phyloP scores from a whole-genome alignment of 2,797 vertebrate species.

The Cetoscarus ocellatus region DNA sequence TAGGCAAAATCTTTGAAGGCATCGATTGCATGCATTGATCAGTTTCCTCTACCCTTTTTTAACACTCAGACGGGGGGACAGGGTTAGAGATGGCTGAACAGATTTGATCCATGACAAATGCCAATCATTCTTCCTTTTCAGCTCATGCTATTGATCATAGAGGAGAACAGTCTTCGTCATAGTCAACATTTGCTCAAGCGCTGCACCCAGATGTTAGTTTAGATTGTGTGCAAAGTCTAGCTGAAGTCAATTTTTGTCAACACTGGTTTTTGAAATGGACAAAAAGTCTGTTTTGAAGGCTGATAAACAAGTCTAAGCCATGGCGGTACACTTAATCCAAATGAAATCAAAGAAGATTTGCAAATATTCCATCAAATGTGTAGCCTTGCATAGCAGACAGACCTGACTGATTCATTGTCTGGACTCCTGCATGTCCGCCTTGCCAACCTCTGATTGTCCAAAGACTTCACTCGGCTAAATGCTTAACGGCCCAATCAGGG shows the following conservation, averaged over 20 bases:
- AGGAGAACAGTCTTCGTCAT: conserved; percentile 9
- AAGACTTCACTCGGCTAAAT: too few species aligned
- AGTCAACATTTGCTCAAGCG: conserved; percentile 28
- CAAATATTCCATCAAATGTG: too few species aligned
- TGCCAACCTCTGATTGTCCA: too few species aligned
- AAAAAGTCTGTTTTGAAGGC: not conserved
- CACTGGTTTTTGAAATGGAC: not conserved
- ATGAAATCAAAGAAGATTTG: too few species aligned
- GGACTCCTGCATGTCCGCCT: too few species aligned
- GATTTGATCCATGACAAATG: conserved; percentile 72
- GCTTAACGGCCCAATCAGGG: too few species aligned
- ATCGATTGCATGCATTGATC: conserved; percentile 79
- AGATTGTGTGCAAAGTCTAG: conserved; percentile 10
- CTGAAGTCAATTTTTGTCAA: not conserved
- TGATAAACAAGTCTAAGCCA: not conserved
- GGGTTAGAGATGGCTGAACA: conserved; percentile 70
- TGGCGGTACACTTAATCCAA: too few species aligned
- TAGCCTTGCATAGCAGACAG: too few species aligned
- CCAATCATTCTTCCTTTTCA: conserved; percentile 65
- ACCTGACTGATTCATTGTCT: too few species aligned
- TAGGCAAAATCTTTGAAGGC: conserved; percentile 65
- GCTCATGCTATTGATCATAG: conserved; percentile 49
- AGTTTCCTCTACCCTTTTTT: conserved; percentile 25
- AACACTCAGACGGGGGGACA: conserved; percentile 41
- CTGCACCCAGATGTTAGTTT: conserved; percentile 19